Percentiles rank a stretch among this genome's conserved stretches.
These are phyloP conservation scores for Ips nitidus DNA, from an alignment of 1,140 invertebrate genomes.

Conservation along the genomic window DNA sequence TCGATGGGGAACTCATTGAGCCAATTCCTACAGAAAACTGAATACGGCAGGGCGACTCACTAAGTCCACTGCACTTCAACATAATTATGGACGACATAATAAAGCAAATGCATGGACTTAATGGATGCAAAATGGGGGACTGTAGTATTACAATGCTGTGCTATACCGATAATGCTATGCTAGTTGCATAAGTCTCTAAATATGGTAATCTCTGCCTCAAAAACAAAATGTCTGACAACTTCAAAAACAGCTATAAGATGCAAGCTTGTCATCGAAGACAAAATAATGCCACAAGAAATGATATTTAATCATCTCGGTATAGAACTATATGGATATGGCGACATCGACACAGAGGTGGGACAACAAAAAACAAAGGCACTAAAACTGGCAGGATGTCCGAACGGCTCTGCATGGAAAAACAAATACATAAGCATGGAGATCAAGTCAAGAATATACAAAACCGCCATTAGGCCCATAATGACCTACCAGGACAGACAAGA, in stretches of 20 bases:
- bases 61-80: constrained; percentile 17
- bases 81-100: constrained; percentile 18
- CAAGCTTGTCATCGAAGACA: not conserved
- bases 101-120: constrained; percentile 20
- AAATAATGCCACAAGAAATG: not conserved
- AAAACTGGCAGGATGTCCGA: constrained; percentile 10
- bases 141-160: constrained; percentile 9
- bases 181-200: not conserved
- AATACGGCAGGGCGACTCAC: constrained; percentile 18
- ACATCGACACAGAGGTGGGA: constrained; percentile 4
- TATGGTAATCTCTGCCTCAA: not conserved
- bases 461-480: constrained; percentile 29
- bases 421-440: constrained; percentile 14
- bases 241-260: not conserved
- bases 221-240: not conserved
- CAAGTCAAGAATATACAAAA: constrained; percentile 30
- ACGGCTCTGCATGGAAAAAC: constrained; percentile 14
- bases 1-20: constrained; percentile 13
- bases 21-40: constrained; percentile 12
- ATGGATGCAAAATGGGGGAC: constrained; percentile 21
- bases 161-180: not conserved
- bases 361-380: constrained; percentile 12
- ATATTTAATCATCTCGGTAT: not conserved
- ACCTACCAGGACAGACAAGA: not conserved
- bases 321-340: not conserved